These are phyloP conservation scores for Cyprichromis sp. DNA, from an alignment of 2,113 vertebrate genomes.

Conservation along the genomic window DNA sequence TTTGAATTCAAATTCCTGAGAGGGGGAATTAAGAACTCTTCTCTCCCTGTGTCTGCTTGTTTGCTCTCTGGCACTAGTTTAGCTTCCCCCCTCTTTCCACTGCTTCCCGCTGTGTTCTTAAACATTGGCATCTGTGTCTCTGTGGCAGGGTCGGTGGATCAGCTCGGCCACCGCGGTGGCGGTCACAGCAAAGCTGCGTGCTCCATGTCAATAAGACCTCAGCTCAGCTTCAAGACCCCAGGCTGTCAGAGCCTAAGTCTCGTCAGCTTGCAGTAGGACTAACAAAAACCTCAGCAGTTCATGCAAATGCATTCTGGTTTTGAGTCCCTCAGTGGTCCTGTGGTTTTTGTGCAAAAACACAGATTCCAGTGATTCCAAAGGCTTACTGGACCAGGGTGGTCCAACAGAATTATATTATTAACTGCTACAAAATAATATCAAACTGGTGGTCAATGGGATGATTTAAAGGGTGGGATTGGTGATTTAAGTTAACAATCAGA, in stretches of 20 bases:
- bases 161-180: background rate
- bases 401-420: background rate
- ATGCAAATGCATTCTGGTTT: slow-evolving; percentile 1
- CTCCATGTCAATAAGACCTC: slow-evolving; percentile 35
- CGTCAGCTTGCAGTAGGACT: background rate
- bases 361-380: background rate
- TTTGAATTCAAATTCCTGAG: background rate
- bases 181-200: slow-evolving; percentile 17
- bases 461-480: background rate
- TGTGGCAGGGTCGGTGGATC: background rate
- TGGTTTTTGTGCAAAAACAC: background rate
- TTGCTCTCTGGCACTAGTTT: background rate
- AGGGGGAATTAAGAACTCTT: background rate
- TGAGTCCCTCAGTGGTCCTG: background rate
- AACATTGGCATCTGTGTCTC: slow-evolving; percentile 32
- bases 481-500: background rate
- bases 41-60: background rate
- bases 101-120: slow-evolving; percentile 12
- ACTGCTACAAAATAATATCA: background rate
- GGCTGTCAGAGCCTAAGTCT: background rate
- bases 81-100: background rate
- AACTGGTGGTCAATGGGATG: background rate
- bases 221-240: slow-evolving; percentile 5
- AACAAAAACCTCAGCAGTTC: background rate
- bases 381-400: background rate